phyloP scores from a whole-genome alignment of 2,888 invertebrate genomes.

The Druceiella hillmani region DNA sequence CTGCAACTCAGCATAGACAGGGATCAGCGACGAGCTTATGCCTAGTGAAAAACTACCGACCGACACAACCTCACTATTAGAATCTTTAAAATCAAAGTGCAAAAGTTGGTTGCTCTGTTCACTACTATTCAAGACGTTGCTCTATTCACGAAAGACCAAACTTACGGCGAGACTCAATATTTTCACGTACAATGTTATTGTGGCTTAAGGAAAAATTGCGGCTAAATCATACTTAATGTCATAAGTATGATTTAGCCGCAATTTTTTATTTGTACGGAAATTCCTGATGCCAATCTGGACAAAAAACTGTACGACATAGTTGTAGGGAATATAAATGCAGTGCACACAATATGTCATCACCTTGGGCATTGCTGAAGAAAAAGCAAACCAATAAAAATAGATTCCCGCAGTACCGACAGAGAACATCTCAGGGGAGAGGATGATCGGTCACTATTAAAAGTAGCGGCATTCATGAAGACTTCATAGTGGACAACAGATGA shows the following conservation, averaged over 20 bases:
- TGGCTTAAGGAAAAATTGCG: conserved; percentile 28
- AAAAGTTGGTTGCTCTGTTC: conserved; percentile 22
- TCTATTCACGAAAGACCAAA: conserved; percentile 21
- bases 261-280: conserved; percentile 30
- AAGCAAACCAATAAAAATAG: conserved; percentile 4
- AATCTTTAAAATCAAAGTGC: conserved; percentile 25
- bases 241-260: too few species aligned
- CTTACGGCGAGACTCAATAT: conserved; percentile 24
- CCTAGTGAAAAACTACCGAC: conserved; percentile 21
- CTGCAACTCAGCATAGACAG: conserved; percentile 26
- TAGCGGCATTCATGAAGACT: conserved; percentile 19
- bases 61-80: conserved; percentile 27
- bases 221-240: conserved; percentile 29
- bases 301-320: conserved; percentile 19
- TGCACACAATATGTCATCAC: conserved; percentile 11
- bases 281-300: conserved; percentile 25
- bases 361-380: too few species aligned
- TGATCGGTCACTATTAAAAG: too few species aligned
- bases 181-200: conserved; percentile 20
- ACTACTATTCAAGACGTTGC: too few species aligned
- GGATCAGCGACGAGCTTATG: conserved; percentile 23
- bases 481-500: conserved; percentile 23
- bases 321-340: conserved; percentile 10
- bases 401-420: conserved; percentile 16
- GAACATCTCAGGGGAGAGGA: too few species aligned